Percentiles rank a stretch among this genome's conserved stretches.
These are phyloP conservation scores for Mormyrops attenuatus DNA, from an alignment of 2,797 vertebrate genomes.

Conservation along the genomic window DNA sequence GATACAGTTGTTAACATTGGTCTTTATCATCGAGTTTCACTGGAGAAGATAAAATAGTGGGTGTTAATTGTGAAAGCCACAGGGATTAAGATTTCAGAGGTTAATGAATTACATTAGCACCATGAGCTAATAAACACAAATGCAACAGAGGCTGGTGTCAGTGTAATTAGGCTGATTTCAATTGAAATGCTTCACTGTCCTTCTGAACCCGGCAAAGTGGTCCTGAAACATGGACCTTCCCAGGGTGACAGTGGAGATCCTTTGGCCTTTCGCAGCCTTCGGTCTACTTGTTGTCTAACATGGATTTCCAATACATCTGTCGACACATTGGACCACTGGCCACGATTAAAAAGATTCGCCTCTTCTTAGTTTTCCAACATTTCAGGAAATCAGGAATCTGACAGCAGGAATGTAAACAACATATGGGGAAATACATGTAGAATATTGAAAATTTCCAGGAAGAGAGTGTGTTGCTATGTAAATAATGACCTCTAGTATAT, in stretches of 20 bases:
- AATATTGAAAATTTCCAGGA: neutral
- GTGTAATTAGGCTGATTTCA: slow-evolving; percentile 39
- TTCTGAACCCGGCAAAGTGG: slow-evolving; percentile 40
- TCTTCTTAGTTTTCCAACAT: neutral
- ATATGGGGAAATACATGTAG: neutral
- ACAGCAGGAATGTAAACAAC: neutral
- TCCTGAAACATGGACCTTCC: slow-evolving; percentile 29
- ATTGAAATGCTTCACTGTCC: slow-evolving; percentile 35
- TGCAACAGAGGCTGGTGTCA: slow-evolving; percentile 18
- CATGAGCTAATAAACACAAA: neutral
- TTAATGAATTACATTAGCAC: neutral
- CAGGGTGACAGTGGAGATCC: slow-evolving; percentile 40
- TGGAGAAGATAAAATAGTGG: slow-evolving; percentile 14
- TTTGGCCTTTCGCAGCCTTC: slow-evolving; percentile 29
- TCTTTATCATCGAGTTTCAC: neutral
- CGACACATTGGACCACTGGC: slow-evolving; percentile 43
- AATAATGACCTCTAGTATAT: neutral
- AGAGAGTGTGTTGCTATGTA: neutral
- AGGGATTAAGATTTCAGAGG: neutral
- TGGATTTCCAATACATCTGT: slow-evolving; percentile 63
- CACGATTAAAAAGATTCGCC: slow-evolving; percentile 46
- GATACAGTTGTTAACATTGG: neutral
- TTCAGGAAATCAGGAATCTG: slow-evolving; percentile 30
- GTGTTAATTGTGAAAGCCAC: slow-evolving; percentile 8
- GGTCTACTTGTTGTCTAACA: slow-evolving; percentile 35